phyloP scores from a whole-genome alignment of 2,888 invertebrate genomes.

The Oligia strigilis region DNA sequence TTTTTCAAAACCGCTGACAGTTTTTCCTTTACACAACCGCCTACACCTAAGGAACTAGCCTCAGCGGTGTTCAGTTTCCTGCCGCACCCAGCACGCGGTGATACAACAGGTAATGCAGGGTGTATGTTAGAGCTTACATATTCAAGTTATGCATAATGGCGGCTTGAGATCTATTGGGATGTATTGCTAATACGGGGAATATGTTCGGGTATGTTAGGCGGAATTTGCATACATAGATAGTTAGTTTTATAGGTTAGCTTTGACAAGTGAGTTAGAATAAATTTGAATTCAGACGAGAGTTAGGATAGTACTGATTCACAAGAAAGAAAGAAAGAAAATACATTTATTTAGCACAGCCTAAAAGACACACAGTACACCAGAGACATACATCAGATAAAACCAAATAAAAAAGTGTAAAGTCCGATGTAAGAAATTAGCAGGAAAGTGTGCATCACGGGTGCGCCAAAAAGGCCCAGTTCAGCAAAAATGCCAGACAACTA shows the following conservation, averaged over 20 bases:
- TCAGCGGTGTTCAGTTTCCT: conserved; percentile 72
- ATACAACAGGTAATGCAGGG: conserved; percentile 73
- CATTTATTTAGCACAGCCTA: no score
- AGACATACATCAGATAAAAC: no score
- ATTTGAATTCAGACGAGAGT: no score
- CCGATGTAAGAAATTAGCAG: no score
- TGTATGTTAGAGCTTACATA: conserved; percentile 51
- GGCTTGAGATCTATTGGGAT: conserved; percentile 49
- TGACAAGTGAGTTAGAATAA: background rate
- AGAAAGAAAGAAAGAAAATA: no score
- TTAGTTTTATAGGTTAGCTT: conserved; percentile 9
- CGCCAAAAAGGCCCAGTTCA: no score
- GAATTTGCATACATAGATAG: conserved; percentile 19
- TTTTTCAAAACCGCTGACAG: background rate
- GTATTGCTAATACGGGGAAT: conserved; percentile 32
- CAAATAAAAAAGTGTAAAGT: no score
- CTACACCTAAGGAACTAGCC: conserved; percentile 52
- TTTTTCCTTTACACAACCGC: background rate
- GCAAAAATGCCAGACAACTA: no score
- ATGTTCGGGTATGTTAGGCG: conserved; percentile 17
- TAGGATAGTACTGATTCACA: background rate
- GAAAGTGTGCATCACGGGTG: no score
- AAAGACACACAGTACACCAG: no score
- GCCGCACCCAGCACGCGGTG: conserved; percentile 63
- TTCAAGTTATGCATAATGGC: conserved; percentile 55